Conservation (phyloP, 1,140 invertebrate genomes). For the Neuroterus valhalla region DNA sequence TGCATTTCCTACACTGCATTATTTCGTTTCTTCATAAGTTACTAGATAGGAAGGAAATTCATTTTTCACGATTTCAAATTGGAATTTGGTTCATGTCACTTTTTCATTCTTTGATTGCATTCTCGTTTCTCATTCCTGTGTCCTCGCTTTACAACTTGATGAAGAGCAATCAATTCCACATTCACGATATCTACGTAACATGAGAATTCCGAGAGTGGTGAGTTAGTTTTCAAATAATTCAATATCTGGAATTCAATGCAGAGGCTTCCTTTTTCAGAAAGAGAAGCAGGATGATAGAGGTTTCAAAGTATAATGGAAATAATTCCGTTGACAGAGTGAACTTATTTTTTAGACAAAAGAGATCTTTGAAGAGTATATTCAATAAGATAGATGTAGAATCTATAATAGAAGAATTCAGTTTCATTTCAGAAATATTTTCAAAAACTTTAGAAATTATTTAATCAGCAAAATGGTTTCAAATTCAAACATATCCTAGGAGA, state of each 20-base stretch:
- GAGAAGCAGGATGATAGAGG: not conserved
- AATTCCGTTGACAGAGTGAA: not conserved
- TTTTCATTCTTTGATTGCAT: constrained; percentile 1
- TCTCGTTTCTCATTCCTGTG: not conserved
- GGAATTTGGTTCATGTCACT: not conserved
- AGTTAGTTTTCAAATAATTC: constrained; percentile 20
- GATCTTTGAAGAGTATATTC: no score
- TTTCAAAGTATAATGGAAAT: not conserved
- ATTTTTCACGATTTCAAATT: not conserved
- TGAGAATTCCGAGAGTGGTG: constrained; percentile 22
- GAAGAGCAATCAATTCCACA: constrained; percentile 15
- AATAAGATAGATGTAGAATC: no score
- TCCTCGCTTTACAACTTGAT: not conserved
- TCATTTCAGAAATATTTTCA: no score
- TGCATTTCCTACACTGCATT: no score
- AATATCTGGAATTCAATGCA: not conserved
- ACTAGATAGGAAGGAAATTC: no score
- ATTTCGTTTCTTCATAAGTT: no score
- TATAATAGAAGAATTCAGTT: no score
- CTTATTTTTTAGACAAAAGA: no score
- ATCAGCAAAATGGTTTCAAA: no score
- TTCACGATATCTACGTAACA: constrained; percentile 15
- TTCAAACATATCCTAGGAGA: no score
- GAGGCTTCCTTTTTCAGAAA: not conserved
- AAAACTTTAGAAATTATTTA: no score